Conservation (phyloP, 2,113 vertebrate genomes). For the Lepus europaeus region DNA sequence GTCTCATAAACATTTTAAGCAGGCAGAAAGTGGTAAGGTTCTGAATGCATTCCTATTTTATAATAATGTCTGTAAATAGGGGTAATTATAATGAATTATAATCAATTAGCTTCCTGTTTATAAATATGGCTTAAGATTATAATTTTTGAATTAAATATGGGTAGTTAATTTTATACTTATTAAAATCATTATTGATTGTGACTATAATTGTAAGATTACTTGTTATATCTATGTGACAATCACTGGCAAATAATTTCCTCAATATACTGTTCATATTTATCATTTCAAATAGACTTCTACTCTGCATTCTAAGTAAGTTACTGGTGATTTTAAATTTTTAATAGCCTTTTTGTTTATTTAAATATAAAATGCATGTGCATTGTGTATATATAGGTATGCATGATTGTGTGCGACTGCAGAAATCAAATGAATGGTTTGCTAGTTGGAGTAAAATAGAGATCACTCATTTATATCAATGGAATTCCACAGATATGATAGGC, state of each 20-base stretch:
- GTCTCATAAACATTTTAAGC: background rate
- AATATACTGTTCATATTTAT: background rate
- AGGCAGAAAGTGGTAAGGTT: background rate
- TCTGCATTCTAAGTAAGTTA: background rate
- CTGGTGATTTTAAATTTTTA: background rate
- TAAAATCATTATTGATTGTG: background rate
- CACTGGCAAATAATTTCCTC: background rate
- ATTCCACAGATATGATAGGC: background rate
- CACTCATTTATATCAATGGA: background rate
- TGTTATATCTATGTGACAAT: background rate
- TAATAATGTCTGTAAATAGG: background rate
- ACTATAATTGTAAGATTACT: background rate
- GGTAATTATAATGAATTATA: background rate
- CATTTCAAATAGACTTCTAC: background rate
- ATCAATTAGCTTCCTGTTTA: background rate
- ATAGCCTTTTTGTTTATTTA: background rate
- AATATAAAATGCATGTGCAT: background rate
- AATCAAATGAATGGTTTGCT: background rate
- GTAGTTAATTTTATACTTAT: slow-evolving; percentile 26
- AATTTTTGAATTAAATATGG: background rate
- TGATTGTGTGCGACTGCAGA: background rate
- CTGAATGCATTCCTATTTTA: background rate
- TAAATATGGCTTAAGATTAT: background rate
- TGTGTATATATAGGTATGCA: background rate
- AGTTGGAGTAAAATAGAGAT: background rate